phyloP scores from a whole-genome alignment of 2,888 invertebrate species.

The Chrysomela aeneicollis region DNA sequence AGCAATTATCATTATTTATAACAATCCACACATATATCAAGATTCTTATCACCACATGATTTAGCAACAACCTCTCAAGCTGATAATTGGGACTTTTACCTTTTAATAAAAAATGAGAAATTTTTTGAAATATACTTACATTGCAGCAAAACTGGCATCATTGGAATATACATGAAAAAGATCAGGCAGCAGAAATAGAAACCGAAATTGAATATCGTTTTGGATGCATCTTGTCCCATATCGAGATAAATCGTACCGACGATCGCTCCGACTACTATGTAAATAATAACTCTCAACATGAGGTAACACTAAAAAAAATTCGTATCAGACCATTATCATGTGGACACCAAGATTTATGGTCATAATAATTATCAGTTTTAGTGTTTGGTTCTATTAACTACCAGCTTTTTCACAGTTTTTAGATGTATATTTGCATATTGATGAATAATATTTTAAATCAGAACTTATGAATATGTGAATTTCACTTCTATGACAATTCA shows the following conservation, averaged over 20 bases:
- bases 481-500: too few species aligned
- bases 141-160: conserved; percentile 81
- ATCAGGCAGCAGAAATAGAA: conserved; percentile 83
- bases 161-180: conserved; percentile 80
- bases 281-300: conserved; percentile 72
- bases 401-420: too few species aligned
- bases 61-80: background rate
- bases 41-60: too few species aligned
- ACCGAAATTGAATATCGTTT: conserved; percentile 84
- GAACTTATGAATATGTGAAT: too few species aligned
- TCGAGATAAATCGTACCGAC: conserved; percentile 75
- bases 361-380: too few species aligned
- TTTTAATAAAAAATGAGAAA: too few species aligned
- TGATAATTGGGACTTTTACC: too few species aligned
- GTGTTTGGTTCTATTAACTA: too few species aligned
- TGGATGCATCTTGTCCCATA: conserved; percentile 83
- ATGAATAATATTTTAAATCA: background rate
- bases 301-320: conserved; percentile 70
- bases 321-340: too few species aligned
- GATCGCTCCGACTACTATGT: conserved; percentile 73
- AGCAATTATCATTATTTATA: too few species aligned
- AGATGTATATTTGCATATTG: background rate
- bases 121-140: conserved; percentile 80
- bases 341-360: too few species aligned
- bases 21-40: too few species aligned